Evolutionary conservation across 2,113 vertebrate species (phyloP).

Genomic region (Dascyllus trimaculatus): DNA sequence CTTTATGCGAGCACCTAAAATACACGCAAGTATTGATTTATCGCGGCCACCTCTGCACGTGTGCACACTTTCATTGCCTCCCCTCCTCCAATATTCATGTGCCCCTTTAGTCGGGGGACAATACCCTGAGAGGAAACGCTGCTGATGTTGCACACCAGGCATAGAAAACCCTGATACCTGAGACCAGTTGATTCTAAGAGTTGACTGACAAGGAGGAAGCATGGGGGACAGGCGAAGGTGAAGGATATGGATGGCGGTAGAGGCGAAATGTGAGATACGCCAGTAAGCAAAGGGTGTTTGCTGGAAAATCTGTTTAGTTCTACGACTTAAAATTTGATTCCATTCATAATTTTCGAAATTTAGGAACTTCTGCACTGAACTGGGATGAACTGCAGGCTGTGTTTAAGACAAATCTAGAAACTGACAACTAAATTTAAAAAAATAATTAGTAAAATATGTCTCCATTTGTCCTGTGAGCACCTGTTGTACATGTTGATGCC

Average conservation of each 20-base stretch:
- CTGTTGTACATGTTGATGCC: too few species aligned
- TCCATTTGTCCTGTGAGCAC: too few species aligned
- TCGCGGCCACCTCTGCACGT: conserved; percentile 7
- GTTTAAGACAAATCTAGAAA: too few species aligned
- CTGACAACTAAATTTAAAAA: too few species aligned
- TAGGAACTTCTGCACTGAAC: too few species aligned
- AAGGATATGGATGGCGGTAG: background rate
- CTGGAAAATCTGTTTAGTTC: too few species aligned
- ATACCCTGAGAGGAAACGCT: conserved; percentile 51
- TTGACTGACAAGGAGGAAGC: conserved; percentile 42
- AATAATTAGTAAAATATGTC: too few species aligned
- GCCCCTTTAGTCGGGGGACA: conserved; percentile 65
- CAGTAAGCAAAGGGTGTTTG: background rate
- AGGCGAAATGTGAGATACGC: background rate
- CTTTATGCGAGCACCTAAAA: too few species aligned
- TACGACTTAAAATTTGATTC: too few species aligned
- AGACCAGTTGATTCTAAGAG: conserved; percentile 43
- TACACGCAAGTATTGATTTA: background rate
- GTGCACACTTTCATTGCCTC: conserved; percentile 26
- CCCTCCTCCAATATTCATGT: conserved; percentile 79
- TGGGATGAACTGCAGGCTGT: too few species aligned
- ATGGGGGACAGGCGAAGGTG: conserved; percentile 37
- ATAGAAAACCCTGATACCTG: conserved; percentile 63
- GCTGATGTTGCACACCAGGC: conserved; percentile 61
- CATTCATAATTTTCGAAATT: too few species aligned